Percentiles rank a stretch among this genome's conserved stretches.
phyloP scores from a whole-genome alignment of 2,797 vertebrate genomes.

The Ctenosaura bakeri region DNA sequence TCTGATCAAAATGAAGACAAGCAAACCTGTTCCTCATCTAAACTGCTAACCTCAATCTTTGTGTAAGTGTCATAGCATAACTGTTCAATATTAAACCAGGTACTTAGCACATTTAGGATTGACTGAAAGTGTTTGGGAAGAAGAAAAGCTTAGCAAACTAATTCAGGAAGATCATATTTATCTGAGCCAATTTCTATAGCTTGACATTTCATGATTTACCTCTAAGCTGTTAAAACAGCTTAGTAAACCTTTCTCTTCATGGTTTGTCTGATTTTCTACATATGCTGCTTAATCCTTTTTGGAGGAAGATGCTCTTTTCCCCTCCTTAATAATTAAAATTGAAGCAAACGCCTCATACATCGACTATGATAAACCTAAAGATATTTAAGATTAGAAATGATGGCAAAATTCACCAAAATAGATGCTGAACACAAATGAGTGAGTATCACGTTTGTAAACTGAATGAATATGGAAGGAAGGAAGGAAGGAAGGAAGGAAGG shows the following conservation, averaged over 20 bases:
- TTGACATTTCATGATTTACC: constrained; percentile 83
- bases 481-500: constrained; percentile 39
- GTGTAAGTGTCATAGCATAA: constrained; percentile 62
- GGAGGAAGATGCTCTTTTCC: constrained; percentile 40
- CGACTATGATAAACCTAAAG: constrained; percentile 65
- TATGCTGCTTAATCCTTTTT: constrained; percentile 75
- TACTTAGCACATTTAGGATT: constrained; percentile 75
- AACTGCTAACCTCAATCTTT: constrained; percentile 56
- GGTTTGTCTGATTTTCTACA: constrained; percentile 66
- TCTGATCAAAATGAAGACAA: constrained; percentile 59
- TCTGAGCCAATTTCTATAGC: constrained; percentile 80
- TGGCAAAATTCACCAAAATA: constrained; percentile 38
- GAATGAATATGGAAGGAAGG: constrained; percentile 28
- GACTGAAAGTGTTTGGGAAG: constrained; percentile 76
- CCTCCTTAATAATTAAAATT: constrained; percentile 70
- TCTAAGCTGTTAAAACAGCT: constrained; percentile 82
- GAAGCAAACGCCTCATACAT: constrained; percentile 52
- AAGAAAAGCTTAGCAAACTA: constrained; percentile 80
- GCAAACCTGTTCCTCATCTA: constrained; percentile 52
- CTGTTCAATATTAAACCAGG: constrained; percentile 73
- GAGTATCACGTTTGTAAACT: constrained; percentile 26
- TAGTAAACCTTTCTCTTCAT: constrained; percentile 77
- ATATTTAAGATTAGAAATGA: constrained; percentile 61
- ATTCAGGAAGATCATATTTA: constrained; percentile 78
- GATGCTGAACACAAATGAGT: constrained; percentile 38